Conservation (phyloP, 2,888 invertebrate species). For the Incurvaria masculella region DNA sequence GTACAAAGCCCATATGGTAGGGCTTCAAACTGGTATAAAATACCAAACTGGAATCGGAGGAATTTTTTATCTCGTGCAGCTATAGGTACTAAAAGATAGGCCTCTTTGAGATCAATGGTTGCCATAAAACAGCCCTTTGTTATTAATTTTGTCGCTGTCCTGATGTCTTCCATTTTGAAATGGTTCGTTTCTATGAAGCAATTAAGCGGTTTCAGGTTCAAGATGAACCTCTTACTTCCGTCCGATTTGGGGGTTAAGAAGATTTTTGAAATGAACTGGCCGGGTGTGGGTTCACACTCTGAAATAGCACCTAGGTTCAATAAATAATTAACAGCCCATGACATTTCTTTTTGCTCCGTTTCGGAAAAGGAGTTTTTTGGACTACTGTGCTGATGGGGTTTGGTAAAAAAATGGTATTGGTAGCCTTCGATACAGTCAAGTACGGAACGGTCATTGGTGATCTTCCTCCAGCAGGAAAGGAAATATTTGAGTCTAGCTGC, state of each 20-base stretch:
- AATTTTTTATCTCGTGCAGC: no score
- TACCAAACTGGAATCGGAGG: no score
- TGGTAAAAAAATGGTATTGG: background rate
- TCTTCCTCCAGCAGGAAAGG: background rate
- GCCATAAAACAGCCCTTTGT: no score
- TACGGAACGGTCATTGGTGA: background rate
- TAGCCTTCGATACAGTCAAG: background rate
- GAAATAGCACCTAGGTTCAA: background rate
- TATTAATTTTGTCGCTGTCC: no score
- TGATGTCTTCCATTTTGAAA: no score
- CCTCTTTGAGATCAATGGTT: no score
- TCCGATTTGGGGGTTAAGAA: background rate
- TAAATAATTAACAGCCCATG: background rate
- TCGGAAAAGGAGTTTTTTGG: background rate
- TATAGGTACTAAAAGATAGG: no score
- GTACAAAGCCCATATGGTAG: no score
- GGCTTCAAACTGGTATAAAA: no score
- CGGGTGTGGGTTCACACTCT: background rate
- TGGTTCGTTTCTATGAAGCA: no score
- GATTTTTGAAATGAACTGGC: background rate
- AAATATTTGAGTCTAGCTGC: constrained; percentile 1
- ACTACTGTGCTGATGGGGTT: background rate
- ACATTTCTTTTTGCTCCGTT: background rate
- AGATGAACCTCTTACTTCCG: background rate
- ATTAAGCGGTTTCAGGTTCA: no score